These are phyloP conservation scores for Lamprologus callipterus DNA, from an alignment of 2,113 vertebrate genomes.

Conservation along the genomic window DNA sequence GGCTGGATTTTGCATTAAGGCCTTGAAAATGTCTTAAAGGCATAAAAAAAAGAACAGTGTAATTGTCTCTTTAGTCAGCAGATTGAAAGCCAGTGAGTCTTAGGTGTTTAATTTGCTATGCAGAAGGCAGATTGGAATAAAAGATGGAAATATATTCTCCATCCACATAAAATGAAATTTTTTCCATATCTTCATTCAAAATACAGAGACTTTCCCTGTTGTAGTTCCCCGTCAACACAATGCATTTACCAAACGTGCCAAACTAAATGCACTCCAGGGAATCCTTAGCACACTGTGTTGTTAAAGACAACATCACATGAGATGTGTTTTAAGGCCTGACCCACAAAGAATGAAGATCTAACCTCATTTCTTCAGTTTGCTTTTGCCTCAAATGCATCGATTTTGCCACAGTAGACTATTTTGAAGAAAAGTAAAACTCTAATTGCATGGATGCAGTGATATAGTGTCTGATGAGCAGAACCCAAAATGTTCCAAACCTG, in stretches of 20 bases:
- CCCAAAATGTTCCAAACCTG: background rate
- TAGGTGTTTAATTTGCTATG: background rate
- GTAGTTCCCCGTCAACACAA: background rate
- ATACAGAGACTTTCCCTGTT: background rate
- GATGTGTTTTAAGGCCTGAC: background rate
- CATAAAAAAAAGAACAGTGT: background rate
- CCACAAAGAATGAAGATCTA: background rate
- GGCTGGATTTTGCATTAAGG: slow-evolving; percentile 45
- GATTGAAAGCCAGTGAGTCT: background rate
- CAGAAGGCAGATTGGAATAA: background rate
- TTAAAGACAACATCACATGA: background rate
- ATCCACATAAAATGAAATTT: background rate
- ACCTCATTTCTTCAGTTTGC: background rate
- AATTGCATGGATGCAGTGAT: background rate
- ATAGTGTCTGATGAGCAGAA: background rate
- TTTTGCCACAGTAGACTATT: background rate
- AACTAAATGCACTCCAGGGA: background rate
- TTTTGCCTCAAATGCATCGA: background rate
- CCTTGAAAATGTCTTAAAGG: background rate
- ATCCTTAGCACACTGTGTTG: background rate
- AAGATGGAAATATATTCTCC: background rate
- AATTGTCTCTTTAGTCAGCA: background rate
- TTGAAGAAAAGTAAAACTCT: background rate
- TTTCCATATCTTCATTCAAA: background rate
- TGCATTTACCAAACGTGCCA: background rate